Evolutionary conservation across 2,113 vertebrate genomes (phyloP).

Genomic region (Notarius lentiginosus): DNA sequence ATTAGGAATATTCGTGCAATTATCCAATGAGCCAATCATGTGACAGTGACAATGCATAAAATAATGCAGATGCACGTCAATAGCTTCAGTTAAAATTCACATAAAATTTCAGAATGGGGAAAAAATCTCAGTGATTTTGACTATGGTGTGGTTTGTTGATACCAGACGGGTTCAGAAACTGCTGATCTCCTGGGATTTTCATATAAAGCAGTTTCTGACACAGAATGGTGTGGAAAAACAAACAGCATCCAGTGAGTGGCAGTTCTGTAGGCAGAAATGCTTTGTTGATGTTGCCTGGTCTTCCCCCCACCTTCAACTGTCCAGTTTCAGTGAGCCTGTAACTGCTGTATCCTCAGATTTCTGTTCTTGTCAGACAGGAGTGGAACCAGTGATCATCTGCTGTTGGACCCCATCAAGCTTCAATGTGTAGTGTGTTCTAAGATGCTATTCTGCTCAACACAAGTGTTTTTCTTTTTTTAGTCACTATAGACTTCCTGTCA

Average conservation of each 20-base stretch:
- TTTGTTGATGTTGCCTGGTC: neutral
- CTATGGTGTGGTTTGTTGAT: neutral
- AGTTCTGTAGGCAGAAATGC: neutral
- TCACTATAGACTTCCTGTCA: constrained; percentile 4
- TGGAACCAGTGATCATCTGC: neutral
- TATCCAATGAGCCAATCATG: neutral
- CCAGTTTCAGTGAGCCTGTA: neutral
- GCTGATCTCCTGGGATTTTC: neutral
- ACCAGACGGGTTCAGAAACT: neutral
- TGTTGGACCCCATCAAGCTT: neutral
- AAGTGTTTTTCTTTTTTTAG: neutral
- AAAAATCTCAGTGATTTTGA: neutral
- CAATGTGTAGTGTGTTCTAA: neutral
- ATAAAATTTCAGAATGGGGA: neutral
- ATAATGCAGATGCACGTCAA: neutral
- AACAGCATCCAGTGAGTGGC: neutral
- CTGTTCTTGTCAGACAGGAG: neutral
- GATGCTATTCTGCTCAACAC: neutral
- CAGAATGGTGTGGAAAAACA: neutral
- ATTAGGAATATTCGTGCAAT: neutral
- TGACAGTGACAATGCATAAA: neutral
- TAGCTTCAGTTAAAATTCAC: too few relatives aligned
- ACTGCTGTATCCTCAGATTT: neutral
- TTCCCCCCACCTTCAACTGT: neutral
- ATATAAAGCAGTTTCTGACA: neutral